These are phyloP conservation scores for Rhogogaster chlorosoma DNA, from an alignment of 2,888 invertebrate genomes.

Conservation along the genomic window DNA sequence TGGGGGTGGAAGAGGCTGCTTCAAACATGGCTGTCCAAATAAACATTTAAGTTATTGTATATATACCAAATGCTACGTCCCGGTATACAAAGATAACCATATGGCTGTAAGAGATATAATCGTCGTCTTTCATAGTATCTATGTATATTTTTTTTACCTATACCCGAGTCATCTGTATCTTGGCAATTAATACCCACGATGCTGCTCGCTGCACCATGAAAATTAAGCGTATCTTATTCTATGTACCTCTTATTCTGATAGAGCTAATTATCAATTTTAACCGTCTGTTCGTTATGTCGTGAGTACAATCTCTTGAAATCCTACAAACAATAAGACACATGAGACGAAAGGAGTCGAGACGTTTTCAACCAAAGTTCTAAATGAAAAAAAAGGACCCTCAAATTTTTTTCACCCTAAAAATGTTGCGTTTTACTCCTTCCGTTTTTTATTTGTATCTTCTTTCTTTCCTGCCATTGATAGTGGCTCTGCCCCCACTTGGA, in stretches of 20 bases:
- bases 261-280: neutral
- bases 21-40: conserved; percentile 73
- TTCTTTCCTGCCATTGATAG: neutral
- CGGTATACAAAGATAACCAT: conserved; percentile 75
- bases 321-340: neutral
- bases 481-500: neutral
- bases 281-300: neutral
- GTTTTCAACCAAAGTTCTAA: neutral
- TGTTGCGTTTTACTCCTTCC: neutral
- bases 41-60: conserved; percentile 74
- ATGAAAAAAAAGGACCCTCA: neutral
- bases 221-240: neutral
- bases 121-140: conserved; percentile 45
- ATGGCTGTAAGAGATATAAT: conserved; percentile 71
- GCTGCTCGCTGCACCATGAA: neutral
- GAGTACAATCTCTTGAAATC: neutral
- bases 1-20: conserved; percentile 69
- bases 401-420: neutral
- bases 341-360: neutral
- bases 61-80: conserved; percentile 65
- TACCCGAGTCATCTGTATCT: conserved; percentile 16
- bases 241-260: neutral
- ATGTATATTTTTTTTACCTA: neutral
- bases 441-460: neutral
- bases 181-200: conserved; percentile 30